Percentiles rank a stretch among this genome's conserved stretches.
These are phyloP conservation scores for Cephus runcator DNA, from an alignment of 2,888 invertebrate species.

Conservation along the genomic window DNA sequence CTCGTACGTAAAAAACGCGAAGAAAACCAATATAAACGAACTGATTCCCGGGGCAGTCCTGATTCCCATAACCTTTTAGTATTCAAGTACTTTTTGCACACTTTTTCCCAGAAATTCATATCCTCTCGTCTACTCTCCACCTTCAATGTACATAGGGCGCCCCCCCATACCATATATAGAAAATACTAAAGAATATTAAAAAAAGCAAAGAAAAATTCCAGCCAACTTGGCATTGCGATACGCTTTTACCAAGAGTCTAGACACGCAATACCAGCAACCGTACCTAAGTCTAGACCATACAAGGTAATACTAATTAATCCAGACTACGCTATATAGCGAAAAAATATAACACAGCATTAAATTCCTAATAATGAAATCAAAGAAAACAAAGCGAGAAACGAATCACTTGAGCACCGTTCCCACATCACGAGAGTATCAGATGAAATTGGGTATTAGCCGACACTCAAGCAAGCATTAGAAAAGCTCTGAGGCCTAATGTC, in stretches of 20 bases:
- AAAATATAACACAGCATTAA: too few relatives aligned
- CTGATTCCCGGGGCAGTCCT: slow-evolving; percentile 11
- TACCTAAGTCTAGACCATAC: not conserved
- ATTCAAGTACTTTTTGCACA: slow-evolving; percentile 7
- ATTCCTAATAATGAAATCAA: too few relatives aligned
- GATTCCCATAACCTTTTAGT: slow-evolving; percentile 29
- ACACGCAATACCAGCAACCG: not conserved
- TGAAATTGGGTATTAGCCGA: not conserved
- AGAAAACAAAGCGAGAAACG: not conserved
- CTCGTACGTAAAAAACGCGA: slow-evolving; percentile 7
- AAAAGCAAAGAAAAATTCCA: not conserved
- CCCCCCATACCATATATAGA: not conserved
- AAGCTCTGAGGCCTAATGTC: not conserved
- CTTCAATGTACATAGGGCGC: not conserved
- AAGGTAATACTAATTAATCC: not conserved
- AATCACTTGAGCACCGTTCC: not conserved
- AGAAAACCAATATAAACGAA: slow-evolving; percentile 22
- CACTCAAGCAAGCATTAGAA: not conserved
- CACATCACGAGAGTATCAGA: not conserved
- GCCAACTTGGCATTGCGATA: not conserved
- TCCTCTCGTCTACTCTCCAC: not conserved
- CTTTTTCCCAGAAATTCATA: not conserved
- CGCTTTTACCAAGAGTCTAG: not conserved
- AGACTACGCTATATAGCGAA: too few relatives aligned
- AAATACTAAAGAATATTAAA: not conserved